A percentile compares a stretch with the other conserved stretches of the same genome.
These are phyloP conservation scores for Hydractinia echinata DNA, from an alignment of 30 jellyfish, hydroid and myxozoan genomes.

Conservation along the genomic window DNA sequence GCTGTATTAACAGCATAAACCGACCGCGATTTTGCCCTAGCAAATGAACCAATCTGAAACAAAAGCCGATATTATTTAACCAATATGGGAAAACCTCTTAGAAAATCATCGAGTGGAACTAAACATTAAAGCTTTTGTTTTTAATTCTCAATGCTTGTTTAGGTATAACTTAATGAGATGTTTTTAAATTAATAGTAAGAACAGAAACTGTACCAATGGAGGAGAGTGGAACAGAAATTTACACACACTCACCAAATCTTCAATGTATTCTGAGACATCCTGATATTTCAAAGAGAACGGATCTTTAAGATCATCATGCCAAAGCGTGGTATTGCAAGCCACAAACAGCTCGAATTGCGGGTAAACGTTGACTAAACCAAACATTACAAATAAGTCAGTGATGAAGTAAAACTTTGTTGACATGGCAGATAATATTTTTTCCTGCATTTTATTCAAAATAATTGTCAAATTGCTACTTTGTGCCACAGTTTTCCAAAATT, in stretches of 20 bases:
- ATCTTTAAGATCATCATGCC: background rate
- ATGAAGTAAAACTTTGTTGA: background rate
- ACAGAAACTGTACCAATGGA: background rate
- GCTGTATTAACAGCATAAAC: too few species aligned
- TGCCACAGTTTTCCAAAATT: too few species aligned
- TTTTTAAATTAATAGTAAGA: background rate
- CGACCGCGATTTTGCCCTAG: too few species aligned
- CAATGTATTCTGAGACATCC: background rate
- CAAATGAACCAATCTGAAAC: too few species aligned
- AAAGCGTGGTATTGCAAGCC: background rate
- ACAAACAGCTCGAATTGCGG: slow-evolving; percentile 1
- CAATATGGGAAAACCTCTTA: background rate
- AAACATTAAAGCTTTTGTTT: background rate
- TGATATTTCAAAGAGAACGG: background rate
- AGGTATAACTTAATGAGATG: background rate
- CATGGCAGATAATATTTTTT: background rate
- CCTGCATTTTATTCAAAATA: background rate
- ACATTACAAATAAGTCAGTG: background rate
- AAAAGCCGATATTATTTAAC: too few species aligned
- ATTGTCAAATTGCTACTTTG: too few species aligned
- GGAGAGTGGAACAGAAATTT: background rate
- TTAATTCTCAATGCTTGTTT: background rate
- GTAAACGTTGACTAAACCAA: background rate
- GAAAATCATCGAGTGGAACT: background rate
- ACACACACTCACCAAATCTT: background rate